phyloP scores from a whole-genome alignment of 2,888 invertebrate genomes.

The Anodontia alba region DNA sequence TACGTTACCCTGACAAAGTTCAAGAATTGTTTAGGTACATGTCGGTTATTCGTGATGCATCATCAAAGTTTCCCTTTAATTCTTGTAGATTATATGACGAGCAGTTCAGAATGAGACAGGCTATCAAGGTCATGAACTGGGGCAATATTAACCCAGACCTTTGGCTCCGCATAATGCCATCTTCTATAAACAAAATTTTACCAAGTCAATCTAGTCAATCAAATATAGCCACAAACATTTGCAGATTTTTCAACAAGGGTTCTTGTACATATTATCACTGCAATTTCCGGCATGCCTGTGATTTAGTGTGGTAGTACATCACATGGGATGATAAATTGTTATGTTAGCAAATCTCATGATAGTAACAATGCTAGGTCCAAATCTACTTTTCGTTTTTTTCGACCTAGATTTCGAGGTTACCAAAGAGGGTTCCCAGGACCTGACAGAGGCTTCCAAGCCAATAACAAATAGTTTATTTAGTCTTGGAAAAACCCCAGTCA shows the following conservation, averaged over 20 bases:
- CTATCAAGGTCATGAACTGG: not conserved
- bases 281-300: not conserved
- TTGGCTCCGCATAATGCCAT: constrained; percentile 11
- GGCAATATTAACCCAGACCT: not conserved
- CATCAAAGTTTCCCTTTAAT: not conserved
- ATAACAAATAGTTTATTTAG: too few species aligned
- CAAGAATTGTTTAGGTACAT: constrained; percentile 23
- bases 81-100: constrained; percentile 20
- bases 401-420: not conserved
- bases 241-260: constrained; percentile 3
- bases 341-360: not conserved
- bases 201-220: not conserved
- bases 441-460: not conserved
- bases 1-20: not conserved
- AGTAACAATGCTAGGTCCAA: not conserved
- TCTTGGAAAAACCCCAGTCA: constrained; percentile 16
- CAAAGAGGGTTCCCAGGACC: not conserved
- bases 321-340: not conserved
- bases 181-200: not conserved
- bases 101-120: not conserved
- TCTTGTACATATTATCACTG: constrained; percentile 4
- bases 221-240: not conserved
- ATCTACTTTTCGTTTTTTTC: not conserved
- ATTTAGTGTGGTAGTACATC: not conserved
- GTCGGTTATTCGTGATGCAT: not conserved